Base-by-base conservation (phyloP, 2,888 invertebrate genomes). In the Antitype chi region DNA sequence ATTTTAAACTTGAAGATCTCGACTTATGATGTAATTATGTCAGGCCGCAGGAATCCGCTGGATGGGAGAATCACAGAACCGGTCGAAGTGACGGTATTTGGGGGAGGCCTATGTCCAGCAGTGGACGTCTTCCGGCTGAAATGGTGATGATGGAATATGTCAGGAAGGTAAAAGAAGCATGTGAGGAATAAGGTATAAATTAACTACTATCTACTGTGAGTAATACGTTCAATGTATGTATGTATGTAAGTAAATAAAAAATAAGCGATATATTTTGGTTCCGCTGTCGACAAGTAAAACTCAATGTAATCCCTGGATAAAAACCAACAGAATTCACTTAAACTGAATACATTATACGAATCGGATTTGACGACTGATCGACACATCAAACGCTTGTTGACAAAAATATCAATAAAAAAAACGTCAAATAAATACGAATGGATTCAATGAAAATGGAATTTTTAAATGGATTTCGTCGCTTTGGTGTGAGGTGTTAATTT, bases 321-420 rank as follows among this genome's bases (percentile, higher is more conserved):
- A 63, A 77, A 64, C 32, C 49, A 53, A 64, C 78, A 55, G 55
- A 80, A 82, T 62, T 75, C 62, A 69, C 71, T 80, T 66, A 57
- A 60, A 80, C 55, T 60, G 68, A 74, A 76, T 80, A 80, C n/a
- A 76, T 83, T 49, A 70, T 17, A 47, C 25, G 63, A 67, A 71
- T 69, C 60, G 52, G 76, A 85, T 81, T 85, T 81, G 85, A 71
- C 53, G 76, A 76, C 38, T 74, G n/a, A 71, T 60, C 38, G 63
- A 59, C 53, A 69, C 72, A 55, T 47, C 52, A 59, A 78, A 78
- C 15, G 67, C 32, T 38, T 57, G 52, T 52, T 57, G 66, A 60
- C 55, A 43, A 49, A 62, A 76, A 82, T 64, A 32, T 60, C 43
- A 38, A 69, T 38, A 60, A 59, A 69, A 32, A 66, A 80, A 77